Percentiles rank a stretch among this genome's conserved stretches.
phyloP scores from a whole-genome alignment of 2,888 invertebrate species.

The Cenopis cana region DNA sequence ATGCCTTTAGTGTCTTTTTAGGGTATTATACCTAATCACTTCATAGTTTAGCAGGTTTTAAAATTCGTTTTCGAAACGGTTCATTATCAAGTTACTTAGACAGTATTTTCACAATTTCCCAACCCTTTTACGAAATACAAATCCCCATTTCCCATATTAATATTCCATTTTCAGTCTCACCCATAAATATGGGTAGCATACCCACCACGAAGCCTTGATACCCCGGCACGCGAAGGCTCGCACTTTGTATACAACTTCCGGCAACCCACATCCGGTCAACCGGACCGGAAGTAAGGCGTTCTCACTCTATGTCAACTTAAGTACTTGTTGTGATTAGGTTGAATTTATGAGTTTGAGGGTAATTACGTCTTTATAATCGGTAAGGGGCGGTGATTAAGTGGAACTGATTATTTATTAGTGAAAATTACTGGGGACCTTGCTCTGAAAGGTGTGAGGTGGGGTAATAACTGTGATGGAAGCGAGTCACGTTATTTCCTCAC shows the following conservation, averaged over 20 bases:
- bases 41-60: too few species aligned
- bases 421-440: constrained; percentile 32
- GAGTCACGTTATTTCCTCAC: not conserved
- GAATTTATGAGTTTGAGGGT: constrained; percentile 38
- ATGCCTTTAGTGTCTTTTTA: too few species aligned
- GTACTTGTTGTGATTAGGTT: constrained; percentile 43
- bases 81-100: not conserved
- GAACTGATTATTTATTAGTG: constrained; percentile 36
- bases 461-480: not conserved
- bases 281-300: constrained; percentile 41
- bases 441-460: not conserved
- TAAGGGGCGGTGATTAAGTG: constrained; percentile 35
- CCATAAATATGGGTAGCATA: constrained; percentile 31
- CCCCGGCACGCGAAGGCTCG: constrained; percentile 43
- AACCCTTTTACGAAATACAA: constrained; percentile 23
- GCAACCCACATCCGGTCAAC: constrained; percentile 40
- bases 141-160: constrained; percentile 39
- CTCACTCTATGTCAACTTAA: constrained; percentile 45
- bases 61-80: not conserved
- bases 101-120: constrained; percentile 7
- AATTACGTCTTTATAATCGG: constrained; percentile 44
- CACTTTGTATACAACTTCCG: constrained; percentile 45
- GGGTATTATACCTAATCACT: too few species aligned
- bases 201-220: constrained; percentile 18
- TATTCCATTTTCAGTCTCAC: constrained; percentile 35